A percentile compares a stretch with the other conserved stretches of the same genome.
phyloP scores from a whole-genome alignment of 30 jellyfish, hydroid and myxozoan species.

The Aurelia coerulea region DNA sequence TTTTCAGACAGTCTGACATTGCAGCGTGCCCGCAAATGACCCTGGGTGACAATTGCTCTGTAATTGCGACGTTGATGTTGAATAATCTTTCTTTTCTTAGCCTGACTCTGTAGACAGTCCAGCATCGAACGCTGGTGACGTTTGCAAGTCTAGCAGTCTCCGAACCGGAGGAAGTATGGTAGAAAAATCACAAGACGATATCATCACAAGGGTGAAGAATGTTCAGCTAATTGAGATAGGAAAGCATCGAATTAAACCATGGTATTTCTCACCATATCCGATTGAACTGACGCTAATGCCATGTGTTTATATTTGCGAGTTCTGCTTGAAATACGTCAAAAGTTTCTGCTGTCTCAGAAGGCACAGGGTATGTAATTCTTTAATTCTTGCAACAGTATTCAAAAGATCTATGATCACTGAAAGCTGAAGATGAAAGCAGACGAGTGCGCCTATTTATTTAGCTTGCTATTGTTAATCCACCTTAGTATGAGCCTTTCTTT shows the following conservation, averaged over 20 bases:
- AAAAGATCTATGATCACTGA: no score
- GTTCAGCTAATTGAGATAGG: constrained; percentile 96
- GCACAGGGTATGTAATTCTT: constrained; percentile 89
- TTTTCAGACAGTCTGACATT: no score
- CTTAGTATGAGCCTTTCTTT: no score
- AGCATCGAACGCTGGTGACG: constrained; percentile 75
- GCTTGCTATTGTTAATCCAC: no score
- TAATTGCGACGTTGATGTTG: no score
- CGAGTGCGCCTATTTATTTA: no score
- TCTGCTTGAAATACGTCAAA: constrained; percentile 93
- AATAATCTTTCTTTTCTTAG: constrained; percentile 29
- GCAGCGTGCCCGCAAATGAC: no score
- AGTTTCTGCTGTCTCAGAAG: constrained; percentile 83
- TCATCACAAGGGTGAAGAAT: constrained; percentile 96
- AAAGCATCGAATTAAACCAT: constrained; percentile 96
- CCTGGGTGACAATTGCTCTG: no score
- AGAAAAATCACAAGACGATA: constrained; percentile 93
- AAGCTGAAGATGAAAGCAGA: no score
- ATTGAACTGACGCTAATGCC: constrained; percentile 83
- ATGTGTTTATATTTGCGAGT: constrained; percentile 96
- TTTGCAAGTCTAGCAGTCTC: constrained; percentile 81
- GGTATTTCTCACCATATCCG: constrained; percentile 99
- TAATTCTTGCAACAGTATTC: not conserved
- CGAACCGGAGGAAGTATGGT: constrained; percentile 98
- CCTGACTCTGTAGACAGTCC: constrained; percentile 89